phyloP scores from a whole-genome alignment of 2,888 invertebrate genomes.

The Athripsodes cinereus region DNA sequence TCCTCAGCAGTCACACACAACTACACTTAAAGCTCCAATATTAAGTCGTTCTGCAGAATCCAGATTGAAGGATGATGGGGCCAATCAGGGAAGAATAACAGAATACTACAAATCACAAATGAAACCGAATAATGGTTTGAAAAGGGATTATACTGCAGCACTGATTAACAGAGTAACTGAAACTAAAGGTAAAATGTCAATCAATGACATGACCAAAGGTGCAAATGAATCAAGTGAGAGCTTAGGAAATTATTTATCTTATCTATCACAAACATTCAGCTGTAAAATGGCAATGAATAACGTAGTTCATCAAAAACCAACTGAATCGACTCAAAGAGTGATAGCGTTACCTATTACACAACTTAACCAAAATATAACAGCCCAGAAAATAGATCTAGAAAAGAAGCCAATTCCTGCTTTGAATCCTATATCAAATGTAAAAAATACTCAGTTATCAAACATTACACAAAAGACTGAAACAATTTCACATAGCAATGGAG shows the following conservation, averaged over 20 bases:
- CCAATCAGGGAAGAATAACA: constrained; percentile 69
- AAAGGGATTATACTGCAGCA: constrained; percentile 39
- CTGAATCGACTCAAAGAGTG: background rate
- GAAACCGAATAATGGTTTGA: constrained; percentile 58
- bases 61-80: constrained; percentile 3
- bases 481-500: constrained; percentile 8
- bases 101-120: constrained; percentile 81
- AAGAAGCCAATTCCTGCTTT: constrained; percentile 21
- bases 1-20: constrained; percentile 32
- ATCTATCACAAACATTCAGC: constrained; percentile 45
- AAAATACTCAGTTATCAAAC: background rate
- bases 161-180: constrained; percentile 20
- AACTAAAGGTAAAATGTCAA: constrained; percentile 7
- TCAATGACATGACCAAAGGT: constrained; percentile 7
- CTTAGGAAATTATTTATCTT: constrained; percentile 47
- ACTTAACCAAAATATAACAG: background rate
- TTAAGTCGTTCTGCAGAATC: background rate
- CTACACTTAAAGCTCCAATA: background rate
- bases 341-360: background rate
- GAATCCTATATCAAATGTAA: constrained; percentile 17
- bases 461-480: constrained; percentile 21
- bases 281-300: constrained; percentile 33
- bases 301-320: background rate
- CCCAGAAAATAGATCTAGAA: constrained; percentile 10
- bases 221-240: constrained; percentile 39